Base-by-base conservation (phyloP, 1,140 invertebrate species). In the Zophobas morio region DNA sequence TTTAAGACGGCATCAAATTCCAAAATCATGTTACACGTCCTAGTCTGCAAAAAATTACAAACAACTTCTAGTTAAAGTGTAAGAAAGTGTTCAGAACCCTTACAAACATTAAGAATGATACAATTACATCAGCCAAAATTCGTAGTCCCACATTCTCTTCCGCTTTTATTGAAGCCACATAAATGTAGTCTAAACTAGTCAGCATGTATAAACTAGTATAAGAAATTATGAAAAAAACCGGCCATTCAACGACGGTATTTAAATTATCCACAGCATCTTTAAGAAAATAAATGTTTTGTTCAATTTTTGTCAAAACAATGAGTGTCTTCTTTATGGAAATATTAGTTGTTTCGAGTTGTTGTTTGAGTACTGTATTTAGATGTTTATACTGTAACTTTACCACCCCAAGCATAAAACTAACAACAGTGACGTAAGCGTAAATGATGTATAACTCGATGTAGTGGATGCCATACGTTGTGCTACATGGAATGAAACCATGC, bases 1-100 rank as follows among this genome's bases (percentile, higher is more conserved):
- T 56, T 34, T 2, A 73, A 39, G n/a, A 73, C 71, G 3, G 49
- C 35, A 56, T 73, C 71, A 56, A 49, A 73, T 8, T 40, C 5
- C 2, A 73, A 36, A 40, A 73, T 73, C 1, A 73, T 34, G 3
- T 2, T n/a, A 6, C 5, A 1, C 4, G 71, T 73, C 37, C 37
- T 40, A 39, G 36, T 36, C 71, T 73, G 33, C 40, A 72, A 36
- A 4, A 20, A 46, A 70, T 8, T n/a, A 42, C 42, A 0, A 2
- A 34, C 0, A 35, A 32, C 6, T 1, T 8, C 35, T 35, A 34
- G 8, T 20, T 20, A 20, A 20, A 20, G 20, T 20, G 20, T 20
- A 20, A 20, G 0, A 20, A 20, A 20, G 20, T 20, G 20, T 20
- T 20, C 20, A 20, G 1, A n/a, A 8, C 8, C 37, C 35, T 5